Percentiles rank a stretch among this genome's conserved stretches.
These are phyloP conservation scores for Sesia bembeciformis DNA, from an alignment of 2,888 invertebrate species.

Conservation along the genomic window DNA sequence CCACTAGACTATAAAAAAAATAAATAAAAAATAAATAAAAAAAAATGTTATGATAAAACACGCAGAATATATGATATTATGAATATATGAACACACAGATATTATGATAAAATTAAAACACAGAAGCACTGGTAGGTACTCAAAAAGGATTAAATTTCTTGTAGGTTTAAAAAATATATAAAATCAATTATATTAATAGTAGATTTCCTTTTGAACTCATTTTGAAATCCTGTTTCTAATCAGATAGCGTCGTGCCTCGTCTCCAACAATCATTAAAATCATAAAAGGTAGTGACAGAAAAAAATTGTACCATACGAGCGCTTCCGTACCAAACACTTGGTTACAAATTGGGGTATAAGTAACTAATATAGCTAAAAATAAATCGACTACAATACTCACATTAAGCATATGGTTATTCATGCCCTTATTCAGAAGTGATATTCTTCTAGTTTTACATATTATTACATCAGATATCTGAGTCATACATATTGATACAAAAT, in stretches of 20 bases:
- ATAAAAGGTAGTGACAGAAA: conserved; percentile 83
- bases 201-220: conserved; percentile 84
- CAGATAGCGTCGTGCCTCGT: conserved; percentile 81
- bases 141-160: not conserved
- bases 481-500: conserved; percentile 84
- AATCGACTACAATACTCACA: conserved; percentile 75
- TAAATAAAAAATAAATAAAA: too few relatives aligned
- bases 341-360: conserved; percentile 82
- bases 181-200: conserved; percentile 78
- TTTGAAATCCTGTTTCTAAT: conserved; percentile 79
- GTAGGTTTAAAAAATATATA: not conserved
- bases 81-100: too few relatives aligned
- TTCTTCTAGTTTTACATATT: conserved; percentile 84
- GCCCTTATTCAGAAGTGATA: conserved; percentile 83
- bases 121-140: too few relatives aligned
- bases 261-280: conserved; percentile 81
- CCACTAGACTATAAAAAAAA: too few relatives aligned
- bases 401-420: conserved; percentile 82
- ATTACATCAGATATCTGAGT: conserved; percentile 87
- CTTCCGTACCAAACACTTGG: conserved; percentile 80
- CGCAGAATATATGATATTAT: too few relatives aligned
- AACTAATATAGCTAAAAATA: conserved; percentile 77
- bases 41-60: too few relatives aligned
- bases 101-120: too few relatives aligned
- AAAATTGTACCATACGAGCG: conserved; percentile 80